phyloP scores from a whole-genome alignment of 1,140 invertebrate genomes.

The Nephotettix cincticeps region DNA sequence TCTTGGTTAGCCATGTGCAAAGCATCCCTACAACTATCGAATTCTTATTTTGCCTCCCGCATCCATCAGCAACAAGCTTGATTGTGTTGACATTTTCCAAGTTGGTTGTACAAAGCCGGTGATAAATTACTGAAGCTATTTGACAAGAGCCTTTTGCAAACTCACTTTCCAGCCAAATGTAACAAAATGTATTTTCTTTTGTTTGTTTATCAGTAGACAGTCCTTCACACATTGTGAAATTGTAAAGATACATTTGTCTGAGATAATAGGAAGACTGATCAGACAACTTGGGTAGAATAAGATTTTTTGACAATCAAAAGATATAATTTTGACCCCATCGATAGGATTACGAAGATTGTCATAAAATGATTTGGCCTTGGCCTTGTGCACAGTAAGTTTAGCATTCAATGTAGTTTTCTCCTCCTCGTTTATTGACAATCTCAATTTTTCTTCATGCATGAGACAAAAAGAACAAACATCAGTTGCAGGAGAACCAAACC shows the following conservation, averaged over 20 bases:
- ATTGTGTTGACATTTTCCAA: slow-evolving; percentile 23
- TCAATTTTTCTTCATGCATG: slow-evolving; percentile 19
- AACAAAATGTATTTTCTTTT: slow-evolving; percentile 40
- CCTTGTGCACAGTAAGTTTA: slow-evolving; percentile 14
- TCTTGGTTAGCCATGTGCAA: slow-evolving; percentile 34
- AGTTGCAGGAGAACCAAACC: slow-evolving; percentile 22
- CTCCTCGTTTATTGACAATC: slow-evolving; percentile 14
- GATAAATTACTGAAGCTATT: slow-evolving; percentile 41
- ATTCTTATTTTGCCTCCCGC: slow-evolving; percentile 32
- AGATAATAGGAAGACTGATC: slow-evolving; percentile 35
- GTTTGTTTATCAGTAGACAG: slow-evolving; percentile 32
- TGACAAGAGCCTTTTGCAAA: slow-evolving; percentile 42
- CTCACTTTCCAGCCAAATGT: slow-evolving; percentile 41
- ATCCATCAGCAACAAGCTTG: slow-evolving; percentile 28
- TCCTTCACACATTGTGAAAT: slow-evolving; percentile 44
- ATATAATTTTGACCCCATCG: slow-evolving; percentile 26
- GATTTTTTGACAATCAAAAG: slow-evolving; percentile 31
- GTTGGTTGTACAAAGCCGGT: slow-evolving; percentile 27
- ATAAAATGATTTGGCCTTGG: slow-evolving; percentile 25
- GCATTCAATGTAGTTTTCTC: too few species aligned
- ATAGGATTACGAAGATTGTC: slow-evolving; percentile 17
- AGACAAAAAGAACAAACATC: slow-evolving; percentile 21
- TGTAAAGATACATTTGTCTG: slow-evolving; percentile 43
- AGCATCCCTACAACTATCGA: slow-evolving; percentile 32
- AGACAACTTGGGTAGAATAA: slow-evolving; percentile 21